phyloP scores from a whole-genome alignment of 2,113 vertebrate genomes.

The Pteropus alecto region DNA sequence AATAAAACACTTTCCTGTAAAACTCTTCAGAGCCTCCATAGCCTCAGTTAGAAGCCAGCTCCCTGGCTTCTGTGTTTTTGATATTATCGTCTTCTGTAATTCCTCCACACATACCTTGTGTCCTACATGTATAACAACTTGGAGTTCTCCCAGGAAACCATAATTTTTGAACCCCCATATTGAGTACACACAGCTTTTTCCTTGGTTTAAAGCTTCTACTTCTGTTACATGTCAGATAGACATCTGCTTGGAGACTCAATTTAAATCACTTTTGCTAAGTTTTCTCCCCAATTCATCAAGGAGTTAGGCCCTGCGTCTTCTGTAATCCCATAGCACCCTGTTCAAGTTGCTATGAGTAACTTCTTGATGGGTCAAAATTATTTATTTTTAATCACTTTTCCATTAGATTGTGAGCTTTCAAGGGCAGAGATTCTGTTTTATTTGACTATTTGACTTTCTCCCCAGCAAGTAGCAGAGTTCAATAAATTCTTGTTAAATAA shows the following conservation, averaged over 20 bases:
- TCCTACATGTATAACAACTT: background rate
- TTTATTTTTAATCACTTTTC: background rate
- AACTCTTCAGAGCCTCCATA: background rate
- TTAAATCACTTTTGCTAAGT: background rate
- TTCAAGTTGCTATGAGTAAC: background rate
- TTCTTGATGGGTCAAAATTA: background rate
- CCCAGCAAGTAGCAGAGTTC: background rate
- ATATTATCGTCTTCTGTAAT: background rate
- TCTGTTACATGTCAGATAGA: background rate
- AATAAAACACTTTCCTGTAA: background rate
- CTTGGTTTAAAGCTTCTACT: background rate
- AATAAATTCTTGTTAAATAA: background rate
- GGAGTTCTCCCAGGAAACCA: background rate
- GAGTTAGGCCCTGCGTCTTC: background rate
- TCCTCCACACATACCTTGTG: background rate
- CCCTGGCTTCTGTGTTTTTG: background rate
- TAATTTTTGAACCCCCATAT: background rate
- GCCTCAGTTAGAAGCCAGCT: background rate
- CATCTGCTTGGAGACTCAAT: background rate
- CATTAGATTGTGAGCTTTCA: background rate
- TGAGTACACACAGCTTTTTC: background rate
- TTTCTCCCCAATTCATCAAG: background rate
- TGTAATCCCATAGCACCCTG: background rate
- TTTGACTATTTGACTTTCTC: background rate
- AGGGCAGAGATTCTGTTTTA: background rate